phyloP scores from a whole-genome alignment of 2,113 vertebrate genomes.

The Antennarius striatus region DNA sequence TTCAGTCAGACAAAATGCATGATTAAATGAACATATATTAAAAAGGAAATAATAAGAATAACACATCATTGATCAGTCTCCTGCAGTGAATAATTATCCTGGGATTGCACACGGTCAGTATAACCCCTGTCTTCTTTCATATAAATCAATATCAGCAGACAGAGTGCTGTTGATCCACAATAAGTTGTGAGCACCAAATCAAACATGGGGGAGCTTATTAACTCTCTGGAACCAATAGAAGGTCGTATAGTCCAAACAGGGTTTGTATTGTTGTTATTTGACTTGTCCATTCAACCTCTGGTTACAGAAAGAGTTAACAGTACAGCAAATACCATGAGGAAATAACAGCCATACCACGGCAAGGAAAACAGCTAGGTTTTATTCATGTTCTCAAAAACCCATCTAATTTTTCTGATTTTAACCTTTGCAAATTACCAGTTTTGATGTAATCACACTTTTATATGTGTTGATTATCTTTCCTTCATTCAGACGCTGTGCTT shows the following conservation, averaged over 20 bases:
- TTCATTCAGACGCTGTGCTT: too few relatives aligned
- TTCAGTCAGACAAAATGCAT: too few relatives aligned
- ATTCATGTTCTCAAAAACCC: too few relatives aligned
- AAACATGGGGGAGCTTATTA: constrained; percentile 40
- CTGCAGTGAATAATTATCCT: too few relatives aligned
- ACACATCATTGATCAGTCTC: neutral
- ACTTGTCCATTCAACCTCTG: constrained; percentile 25
- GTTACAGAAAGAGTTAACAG: neutral
- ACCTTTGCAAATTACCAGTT: neutral
- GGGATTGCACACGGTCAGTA: constrained; percentile 17
- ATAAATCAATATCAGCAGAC: constrained; percentile 47
- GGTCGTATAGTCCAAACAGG: constrained; percentile 9
- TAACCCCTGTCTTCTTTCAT: constrained; percentile 25
- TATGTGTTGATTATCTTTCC: neutral
- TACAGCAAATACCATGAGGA: too few relatives aligned
- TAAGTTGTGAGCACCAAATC: constrained; percentile 37
- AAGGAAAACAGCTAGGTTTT: too few relatives aligned
- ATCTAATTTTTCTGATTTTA: neutral
- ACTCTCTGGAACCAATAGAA: constrained; percentile 15
- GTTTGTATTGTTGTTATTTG: constrained; percentile 42
- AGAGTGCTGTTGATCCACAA: constrained; percentile 13
- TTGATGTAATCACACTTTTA: neutral
- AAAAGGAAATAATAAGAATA: neutral
- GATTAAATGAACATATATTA: too few relatives aligned
- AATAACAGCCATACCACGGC: too few relatives aligned